Evolutionary conservation across 2,888 invertebrate genomes (phyloP).

Genomic region (Leptopilina myrica): DNA sequence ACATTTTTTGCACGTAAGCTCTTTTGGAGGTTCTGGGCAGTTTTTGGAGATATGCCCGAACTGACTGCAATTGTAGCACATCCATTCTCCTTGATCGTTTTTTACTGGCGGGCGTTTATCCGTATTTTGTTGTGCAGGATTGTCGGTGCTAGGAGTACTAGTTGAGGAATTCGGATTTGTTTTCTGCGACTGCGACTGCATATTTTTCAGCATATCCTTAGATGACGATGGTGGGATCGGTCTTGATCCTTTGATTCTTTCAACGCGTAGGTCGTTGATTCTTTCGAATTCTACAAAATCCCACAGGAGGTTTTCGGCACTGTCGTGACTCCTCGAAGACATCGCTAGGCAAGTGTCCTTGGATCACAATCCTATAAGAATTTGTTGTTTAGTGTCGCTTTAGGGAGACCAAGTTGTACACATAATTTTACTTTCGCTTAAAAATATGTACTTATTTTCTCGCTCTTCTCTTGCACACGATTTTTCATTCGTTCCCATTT

Average conservation of each 20-base stretch:
- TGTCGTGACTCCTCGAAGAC: not conserved
- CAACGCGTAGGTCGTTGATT: not conserved
- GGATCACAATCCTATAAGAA: not conserved
- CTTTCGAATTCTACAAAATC: not conserved
- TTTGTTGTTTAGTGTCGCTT: not conserved
- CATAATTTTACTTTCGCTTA: slow-evolving; percentile 1
- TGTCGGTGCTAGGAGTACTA: not conserved
- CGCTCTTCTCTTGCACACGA: not conserved
- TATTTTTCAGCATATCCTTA: not conserved
- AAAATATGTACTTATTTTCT: not conserved
- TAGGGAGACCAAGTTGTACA: not conserved
- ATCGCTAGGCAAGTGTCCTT: not conserved
- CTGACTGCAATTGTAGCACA: not conserved
- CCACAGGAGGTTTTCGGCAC: not conserved
- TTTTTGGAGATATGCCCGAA: not conserved
- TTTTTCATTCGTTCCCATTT: not conserved
- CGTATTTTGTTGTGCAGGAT: not conserved
- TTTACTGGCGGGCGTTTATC: not conserved
- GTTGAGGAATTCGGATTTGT: not conserved
- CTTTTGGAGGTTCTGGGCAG: not conserved
- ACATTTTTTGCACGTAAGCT: not conserved
- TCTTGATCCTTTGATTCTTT: not conserved
- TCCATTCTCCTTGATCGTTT: not conserved
- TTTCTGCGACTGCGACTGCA: not conserved
- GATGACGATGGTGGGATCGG: not conserved